Base-by-base conservation (phyloP, 2,797 vertebrate species). In the Zenarchopterus dispar region DNA sequence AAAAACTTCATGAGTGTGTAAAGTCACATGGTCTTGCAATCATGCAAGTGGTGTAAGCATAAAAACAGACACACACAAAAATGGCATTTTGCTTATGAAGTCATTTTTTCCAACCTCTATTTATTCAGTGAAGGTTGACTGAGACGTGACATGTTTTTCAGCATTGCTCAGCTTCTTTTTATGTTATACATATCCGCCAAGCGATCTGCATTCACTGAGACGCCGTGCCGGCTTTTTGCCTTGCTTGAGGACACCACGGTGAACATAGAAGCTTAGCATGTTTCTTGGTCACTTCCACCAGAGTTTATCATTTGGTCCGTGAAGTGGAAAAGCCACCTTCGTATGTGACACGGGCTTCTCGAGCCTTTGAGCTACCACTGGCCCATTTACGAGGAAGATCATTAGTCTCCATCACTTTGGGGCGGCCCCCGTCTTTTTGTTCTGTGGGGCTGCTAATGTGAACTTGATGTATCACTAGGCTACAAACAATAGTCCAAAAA, bases 401-500 rank as follows among this genome's bases (percentile, higher is more conserved):
- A 85, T 91, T 89, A 87, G 85, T 93, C 91, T 86, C 82, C 58
- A 77, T 89, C 87, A 90, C 81, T 63, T 91, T 85, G 82, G 69
- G 81, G 78, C 84, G 78, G 80, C 80, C 81, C 84, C 65, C 54
- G 75, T 84, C 71, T 87, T 84, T 39, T 89, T 80, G 78, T 77
- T 73, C 60, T 59, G 66, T 58, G 53, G 65, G 56, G 66, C 63
- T 44, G 70, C 75, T 82, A 75, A 89, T 86, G 81, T 84, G 74
- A 86, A 89, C 84, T 87, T 91, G 88, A 92, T 90, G 80, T 82
- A 92, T 91, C 50, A 55, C 88, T 63, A 19, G 62, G 79, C 77
- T 74, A 74, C 82, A 87, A 90, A 91, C 90, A 91, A 90, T 84
- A 61, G 78, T 67, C 87, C 89, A 91, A 89, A 91, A 89, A 92